Evolutionary conservation across 2,888 invertebrate species (phyloP), one percentile per base, ranked within the genome.

Genomic region (Lasioglossum vierecki): DNA sequence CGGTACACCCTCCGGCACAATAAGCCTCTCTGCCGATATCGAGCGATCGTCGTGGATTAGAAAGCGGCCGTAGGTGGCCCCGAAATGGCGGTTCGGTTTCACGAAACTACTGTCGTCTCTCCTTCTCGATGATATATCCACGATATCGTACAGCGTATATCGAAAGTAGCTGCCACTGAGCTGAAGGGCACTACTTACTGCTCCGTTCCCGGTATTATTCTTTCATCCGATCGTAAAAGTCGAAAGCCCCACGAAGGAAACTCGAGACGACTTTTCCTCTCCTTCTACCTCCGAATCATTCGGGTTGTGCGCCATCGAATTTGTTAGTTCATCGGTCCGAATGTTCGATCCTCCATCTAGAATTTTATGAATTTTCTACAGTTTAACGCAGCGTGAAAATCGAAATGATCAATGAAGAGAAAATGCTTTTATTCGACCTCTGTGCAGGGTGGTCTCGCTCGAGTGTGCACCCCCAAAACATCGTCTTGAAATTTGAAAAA

Each of bases 11-110:
- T n/a, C 46, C 72, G 74, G 22, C 66, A 35, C 77, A 79, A 88
- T 81, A 85, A 86, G 82, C 79, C 66, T 79, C 76, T 68, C 84
- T 49, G 81, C 63, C 80, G 77, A 79, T 87, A 86, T 86, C 84
- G 72, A 75, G 44, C 74, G 46, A 89, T 88, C 88, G 15, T 72
- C 60, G 73, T 72, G 88, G 88, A 89, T 89, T 89, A 88, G 85
- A 86, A 80, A 88, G 82, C 83, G 71, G 63, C 22, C 74, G 66
- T 30, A 76, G 82, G 73, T 83, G 79, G 63, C 6, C 15, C 63
- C 63, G 63, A 63, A 63, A 63, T 63, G 63, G 30, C 63, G 63
- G 30, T 63, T 63, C 63, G 63, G 15, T 26, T 6, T 15, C 15
- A 30, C 30, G 30, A 63, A 63, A 30, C 63, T 15, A 30, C 30